Evolutionary conservation across 2,797 vertebrate genomes (phyloP), one percentile per base, ranked within the genome.

Genomic region (Ptychobarbus kaznakovi): DNA sequence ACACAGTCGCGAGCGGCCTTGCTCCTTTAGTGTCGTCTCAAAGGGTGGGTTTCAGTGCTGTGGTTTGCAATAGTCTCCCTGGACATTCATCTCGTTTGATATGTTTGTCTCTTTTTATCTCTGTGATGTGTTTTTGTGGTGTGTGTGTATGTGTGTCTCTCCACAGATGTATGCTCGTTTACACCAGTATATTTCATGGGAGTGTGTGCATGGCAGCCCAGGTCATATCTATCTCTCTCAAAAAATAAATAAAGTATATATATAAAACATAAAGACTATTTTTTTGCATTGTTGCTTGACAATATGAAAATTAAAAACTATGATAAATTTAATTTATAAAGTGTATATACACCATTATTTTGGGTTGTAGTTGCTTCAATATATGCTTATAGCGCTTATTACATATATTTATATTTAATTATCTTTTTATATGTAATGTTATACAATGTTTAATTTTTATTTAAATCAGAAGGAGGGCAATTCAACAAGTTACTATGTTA

Each of bases 11-110:
- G 32, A 40, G 40, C 20, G 53, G 76, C 46, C 53, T 81, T 70
- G 79, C 77, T 86, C 70, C n/a, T 85, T 73, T 79, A 85, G 80
- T 77, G 72, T 74, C 73, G 32, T 83, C 87, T 88, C 80, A 20
- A 25, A 86, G 69, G 80, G 80, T 83, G 81, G 28, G 75, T 84
- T 88, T 82, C 68, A 84, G 58, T 56, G 73, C 28, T 79, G 80
- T 22, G 3, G 65, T 80, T 81, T 78, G 22, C 78, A 40, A 13
- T 75, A 3, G 16, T 86, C 20, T 77, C 85, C 80, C 82, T 65
- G 42, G 86, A 82, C 49, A 65, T 69, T 44, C 61, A 35, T 53
- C 58, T 82, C 56, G 66, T 84, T 90, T 81, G 53, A 82, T 87
- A 66, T 53, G 66, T 88, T 82, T 82, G 68, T 86, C 78, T 79